Percentiles rank a stretch among this genome's conserved stretches.
Evolutionary conservation across 92 coral and sea anemone species (phyloP).

Genomic region (Palythoa grandis): DNA sequence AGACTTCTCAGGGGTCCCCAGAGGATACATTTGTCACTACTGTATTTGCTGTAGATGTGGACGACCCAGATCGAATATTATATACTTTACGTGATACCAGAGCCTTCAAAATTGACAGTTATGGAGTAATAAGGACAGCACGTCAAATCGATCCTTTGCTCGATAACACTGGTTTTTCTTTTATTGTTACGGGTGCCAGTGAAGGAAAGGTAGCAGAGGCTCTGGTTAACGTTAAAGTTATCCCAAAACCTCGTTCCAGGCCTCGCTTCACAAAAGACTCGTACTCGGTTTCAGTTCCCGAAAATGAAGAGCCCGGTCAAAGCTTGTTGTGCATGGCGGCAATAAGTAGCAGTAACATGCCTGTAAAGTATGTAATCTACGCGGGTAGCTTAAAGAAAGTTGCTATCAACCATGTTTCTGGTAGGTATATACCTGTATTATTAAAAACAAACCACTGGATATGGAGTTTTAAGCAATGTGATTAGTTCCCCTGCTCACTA

Average conservation of each 20-base stretch:
- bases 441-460: too few relatives aligned
- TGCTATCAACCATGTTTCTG: slow-evolving; percentile 60
- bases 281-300: slow-evolving; percentile 60
- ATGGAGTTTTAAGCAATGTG: too few relatives aligned
- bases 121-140: slow-evolving; percentile 74
- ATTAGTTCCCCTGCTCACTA: too few relatives aligned
- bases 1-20: slow-evolving; percentile 67
- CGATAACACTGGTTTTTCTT: slow-evolving; percentile 54
- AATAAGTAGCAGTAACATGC: slow-evolving; percentile 53
- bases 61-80: slow-evolving; percentile 42
- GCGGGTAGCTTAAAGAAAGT: slow-evolving; percentile 57
- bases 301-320: slow-evolving; percentile 65
- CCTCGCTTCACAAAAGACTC: slow-evolving; percentile 56
- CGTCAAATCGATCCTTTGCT: slow-evolving; percentile 42
- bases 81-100: slow-evolving; percentile 49
- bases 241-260: slow-evolving; percentile 33
- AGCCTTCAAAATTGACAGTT: slow-evolving; percentile 56
- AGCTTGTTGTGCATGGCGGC: slow-evolving; percentile 87
- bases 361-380: slow-evolving; percentile 65
- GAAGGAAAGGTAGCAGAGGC: slow-evolving; percentile 56
- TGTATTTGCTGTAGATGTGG: slow-evolving; percentile 73
- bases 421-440: slow-evolving; percentile 28
- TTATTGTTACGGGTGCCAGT: slow-evolving; percentile 53
- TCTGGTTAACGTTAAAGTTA: slow-evolving; percentile 58
- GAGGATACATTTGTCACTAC: slow-evolving; percentile 71